These are phyloP conservation scores for Alcis repandata DNA, from an alignment of 2,888 invertebrate genomes.

Conservation along the genomic window DNA sequence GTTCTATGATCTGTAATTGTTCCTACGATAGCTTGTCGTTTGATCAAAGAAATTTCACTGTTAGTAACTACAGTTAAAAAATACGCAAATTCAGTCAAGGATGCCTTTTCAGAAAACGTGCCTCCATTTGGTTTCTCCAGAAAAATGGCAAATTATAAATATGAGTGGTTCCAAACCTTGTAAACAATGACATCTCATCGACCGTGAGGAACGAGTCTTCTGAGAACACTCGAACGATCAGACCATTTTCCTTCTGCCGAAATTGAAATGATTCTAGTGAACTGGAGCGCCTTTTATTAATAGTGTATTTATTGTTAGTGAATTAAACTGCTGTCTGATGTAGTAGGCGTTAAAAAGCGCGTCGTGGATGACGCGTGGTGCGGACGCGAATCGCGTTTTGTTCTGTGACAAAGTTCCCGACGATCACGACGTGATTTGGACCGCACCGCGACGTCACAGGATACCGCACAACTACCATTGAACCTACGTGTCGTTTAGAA, in stretches of 20 bases:
- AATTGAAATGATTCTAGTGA: conserved; percentile 22
- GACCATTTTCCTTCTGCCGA: conserved; percentile 20
- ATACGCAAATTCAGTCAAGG: conserved; percentile 24
- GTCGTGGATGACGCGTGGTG: conserved; percentile 41
- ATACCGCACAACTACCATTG: conserved; percentile 60
- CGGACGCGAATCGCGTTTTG: conserved; percentile 34
- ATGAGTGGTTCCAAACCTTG: not conserved
- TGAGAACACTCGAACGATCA: conserved; percentile 13
- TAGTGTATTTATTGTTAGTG: conserved; percentile 64
- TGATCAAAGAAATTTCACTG: conserved; percentile 24
- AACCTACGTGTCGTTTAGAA: conserved; percentile 72
- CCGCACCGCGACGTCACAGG: conserved; percentile 66
- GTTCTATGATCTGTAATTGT: conserved; percentile 17
- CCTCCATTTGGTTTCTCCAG: conserved; percentile 1
- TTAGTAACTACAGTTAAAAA: conserved; percentile 12
- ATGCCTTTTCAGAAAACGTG: conserved; percentile 19
- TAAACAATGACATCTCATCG: conserved; percentile 36
- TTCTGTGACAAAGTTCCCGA: conserved; percentile 42
- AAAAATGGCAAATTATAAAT: conserved; percentile 7
- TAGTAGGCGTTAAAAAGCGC: conserved; percentile 36
- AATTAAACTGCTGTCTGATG: conserved; percentile 57
- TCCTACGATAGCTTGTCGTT: conserved; percentile 6
- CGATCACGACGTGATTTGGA: conserved; percentile 47
- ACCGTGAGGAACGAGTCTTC: conserved; percentile 10
- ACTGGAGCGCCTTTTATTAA: conserved; percentile 54